Conservation (phyloP, 2,888 invertebrate genomes). For the Diabrotica balteata region DNA sequence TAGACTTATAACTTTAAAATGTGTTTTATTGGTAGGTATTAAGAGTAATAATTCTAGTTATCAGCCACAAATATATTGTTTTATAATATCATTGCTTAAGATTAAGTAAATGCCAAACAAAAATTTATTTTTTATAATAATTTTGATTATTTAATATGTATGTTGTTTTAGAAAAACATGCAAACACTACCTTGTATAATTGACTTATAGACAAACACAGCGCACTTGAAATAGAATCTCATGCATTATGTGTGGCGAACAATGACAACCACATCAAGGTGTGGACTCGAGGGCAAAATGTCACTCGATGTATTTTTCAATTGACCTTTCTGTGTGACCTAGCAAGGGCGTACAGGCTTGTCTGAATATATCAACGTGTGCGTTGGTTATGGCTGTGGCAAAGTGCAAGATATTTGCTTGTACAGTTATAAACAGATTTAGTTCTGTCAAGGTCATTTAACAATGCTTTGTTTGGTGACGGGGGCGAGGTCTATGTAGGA, state of each 20-base stretch:
- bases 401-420: slow-evolving; percentile 9
- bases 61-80: no score
- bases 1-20: no score
- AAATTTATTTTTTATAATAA: background rate
- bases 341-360: slow-evolving; percentile 36
- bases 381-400: slow-evolving; percentile 7
- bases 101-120: no score
- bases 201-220: slow-evolving; percentile 4
- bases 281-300: slow-evolving; percentile 33
- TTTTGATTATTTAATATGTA: background rate
- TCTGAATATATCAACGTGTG: slow-evolving; percentile 16
- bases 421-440: slow-evolving; percentile 6
- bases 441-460: slow-evolving; percentile 6
- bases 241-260: slow-evolving; percentile 21
- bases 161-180: background rate
- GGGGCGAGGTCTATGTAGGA: no score
- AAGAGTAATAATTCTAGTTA: no score
- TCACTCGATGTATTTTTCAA: slow-evolving; percentile 27
- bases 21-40: no score
- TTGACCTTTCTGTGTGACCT: slow-evolving; percentile 36
- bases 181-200: slow-evolving; percentile 5
- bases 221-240: slow-evolving; percentile 13
- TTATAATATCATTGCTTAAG: no score
- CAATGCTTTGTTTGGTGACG: background rate
- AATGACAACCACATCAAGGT: slow-evolving; percentile 31